Evolutionary conservation across 2,888 invertebrate genomes (phyloP).

Genomic region (Eupithecia vulgata): DNA sequence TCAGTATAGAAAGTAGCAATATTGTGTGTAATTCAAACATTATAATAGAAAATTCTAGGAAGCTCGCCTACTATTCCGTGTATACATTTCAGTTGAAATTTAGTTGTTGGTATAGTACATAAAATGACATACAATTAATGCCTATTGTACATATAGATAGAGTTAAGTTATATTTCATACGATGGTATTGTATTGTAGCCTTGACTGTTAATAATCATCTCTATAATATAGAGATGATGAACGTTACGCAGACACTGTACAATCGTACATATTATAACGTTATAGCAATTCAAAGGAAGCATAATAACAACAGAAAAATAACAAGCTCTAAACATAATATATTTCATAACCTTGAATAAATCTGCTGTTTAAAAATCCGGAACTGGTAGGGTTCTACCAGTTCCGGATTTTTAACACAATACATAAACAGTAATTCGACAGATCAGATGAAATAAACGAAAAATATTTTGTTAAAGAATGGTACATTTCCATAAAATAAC

Average conservation of each 20-base stretch:
- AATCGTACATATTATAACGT: too few species aligned
- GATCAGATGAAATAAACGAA: background rate
- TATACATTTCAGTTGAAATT: slow-evolving; percentile 15
- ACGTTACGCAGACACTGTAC: background rate
- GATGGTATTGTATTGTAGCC: background rate
- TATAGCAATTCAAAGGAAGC: background rate
- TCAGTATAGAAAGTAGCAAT: slow-evolving; percentile 34
- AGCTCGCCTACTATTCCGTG: slow-evolving; percentile 23
- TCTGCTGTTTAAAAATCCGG: background rate
- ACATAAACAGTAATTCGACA: background rate
- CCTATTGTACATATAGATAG: background rate
- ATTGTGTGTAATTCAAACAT: slow-evolving; percentile 32
- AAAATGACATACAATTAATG: background rate
- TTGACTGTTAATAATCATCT: slow-evolving; percentile 2
- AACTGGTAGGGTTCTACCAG: background rate
- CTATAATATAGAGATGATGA: background rate
- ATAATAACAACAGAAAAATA: background rate
- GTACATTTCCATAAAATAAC: background rate
- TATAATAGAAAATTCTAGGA: slow-evolving; percentile 42
- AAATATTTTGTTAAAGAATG: background rate
- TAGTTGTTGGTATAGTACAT: background rate
- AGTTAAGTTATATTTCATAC: background rate
- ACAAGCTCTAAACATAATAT: background rate
- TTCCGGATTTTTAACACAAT: too few species aligned
- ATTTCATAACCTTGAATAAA: background rate